These are phyloP conservation scores for Acronicta alni DNA, from an alignment of 2,888 invertebrate species.

Conservation along the genomic window DNA sequence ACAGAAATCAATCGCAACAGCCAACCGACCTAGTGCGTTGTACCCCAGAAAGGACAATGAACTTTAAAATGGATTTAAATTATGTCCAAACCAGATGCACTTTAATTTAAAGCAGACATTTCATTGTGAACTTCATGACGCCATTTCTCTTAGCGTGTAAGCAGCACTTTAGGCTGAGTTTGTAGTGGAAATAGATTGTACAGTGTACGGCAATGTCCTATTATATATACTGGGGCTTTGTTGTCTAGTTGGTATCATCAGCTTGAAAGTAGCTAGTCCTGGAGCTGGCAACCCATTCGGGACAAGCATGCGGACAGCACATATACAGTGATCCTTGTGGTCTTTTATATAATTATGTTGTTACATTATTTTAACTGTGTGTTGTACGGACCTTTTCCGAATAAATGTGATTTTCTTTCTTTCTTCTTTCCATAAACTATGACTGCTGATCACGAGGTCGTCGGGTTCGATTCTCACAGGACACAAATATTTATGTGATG, in stretches of 20 bases:
- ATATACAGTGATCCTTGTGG: too few species aligned
- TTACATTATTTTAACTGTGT: too few species aligned
- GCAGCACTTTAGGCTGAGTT: conserved; percentile 1
- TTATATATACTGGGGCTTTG: background rate
- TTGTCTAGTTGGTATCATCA: background rate
- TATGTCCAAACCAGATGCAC: conserved; percentile 40
- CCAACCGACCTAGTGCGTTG: conserved; percentile 4
- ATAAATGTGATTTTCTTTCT: too few species aligned
- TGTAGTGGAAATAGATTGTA: background rate
- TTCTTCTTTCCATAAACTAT: too few species aligned
- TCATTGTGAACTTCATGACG: conserved; percentile 15
- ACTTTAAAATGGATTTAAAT: conserved; percentile 29
- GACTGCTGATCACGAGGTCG: too few species aligned
- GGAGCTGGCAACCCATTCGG: background rate
- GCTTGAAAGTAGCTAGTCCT: too few species aligned
- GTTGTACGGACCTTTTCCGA: too few species aligned
- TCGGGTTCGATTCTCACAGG: too few species aligned
- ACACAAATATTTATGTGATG: too few species aligned
- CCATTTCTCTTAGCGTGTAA: conserved; percentile 7
- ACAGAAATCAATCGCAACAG: background rate
- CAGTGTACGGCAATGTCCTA: background rate
- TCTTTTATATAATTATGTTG: too few species aligned
- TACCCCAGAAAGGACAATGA: conserved; percentile 20
- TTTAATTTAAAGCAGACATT: conserved; percentile 29
- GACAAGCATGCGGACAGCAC: too few species aligned